These are phyloP conservation scores for Hemibagrus guttatus DNA, from an alignment of 2,797 vertebrate species.

Conservation along the genomic window DNA sequence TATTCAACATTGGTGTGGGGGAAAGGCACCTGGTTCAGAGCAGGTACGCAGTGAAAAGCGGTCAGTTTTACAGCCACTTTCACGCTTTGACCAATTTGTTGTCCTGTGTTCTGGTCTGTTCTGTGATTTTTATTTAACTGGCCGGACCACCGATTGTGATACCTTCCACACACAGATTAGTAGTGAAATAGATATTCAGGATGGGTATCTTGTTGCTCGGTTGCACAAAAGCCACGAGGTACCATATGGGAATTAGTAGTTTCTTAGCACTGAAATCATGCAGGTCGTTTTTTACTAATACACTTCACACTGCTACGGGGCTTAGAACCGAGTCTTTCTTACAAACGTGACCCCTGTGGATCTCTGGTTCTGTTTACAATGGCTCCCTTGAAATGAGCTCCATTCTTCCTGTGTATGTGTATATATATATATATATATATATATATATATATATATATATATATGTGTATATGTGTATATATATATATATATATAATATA, in stretches of 20 bases:
- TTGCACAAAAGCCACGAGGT: neutral
- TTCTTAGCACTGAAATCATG: neutral
- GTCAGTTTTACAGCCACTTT: neutral
- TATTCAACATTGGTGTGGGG: neutral
- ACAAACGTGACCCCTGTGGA: slow-evolving; percentile 30
- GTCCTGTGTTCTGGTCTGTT: neutral
- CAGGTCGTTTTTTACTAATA: neutral
- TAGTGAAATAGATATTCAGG: neutral
- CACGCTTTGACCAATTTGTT: neutral
- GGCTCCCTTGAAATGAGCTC: slow-evolving; percentile 50
- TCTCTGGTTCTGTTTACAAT: slow-evolving; percentile 25
- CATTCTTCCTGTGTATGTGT: slow-evolving; percentile 44
- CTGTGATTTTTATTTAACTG: neutral
- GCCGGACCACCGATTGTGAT: no score
- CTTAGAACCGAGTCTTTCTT: slow-evolving; percentile 17
- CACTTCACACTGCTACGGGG: neutral
- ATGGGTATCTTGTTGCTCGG: neutral
- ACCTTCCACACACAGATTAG: neutral
- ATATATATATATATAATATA: no score
- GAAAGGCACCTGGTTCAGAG: neutral
- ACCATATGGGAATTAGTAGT: neutral
- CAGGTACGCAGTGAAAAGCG: neutral
- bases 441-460: slow-evolving; percentile 27
- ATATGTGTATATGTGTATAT: slow-evolving; percentile 14
- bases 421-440: neutral